Evolutionary conservation across 2,113 vertebrate genomes (phyloP).

Genomic region (Syngnathoides biaculeatus): DNA sequence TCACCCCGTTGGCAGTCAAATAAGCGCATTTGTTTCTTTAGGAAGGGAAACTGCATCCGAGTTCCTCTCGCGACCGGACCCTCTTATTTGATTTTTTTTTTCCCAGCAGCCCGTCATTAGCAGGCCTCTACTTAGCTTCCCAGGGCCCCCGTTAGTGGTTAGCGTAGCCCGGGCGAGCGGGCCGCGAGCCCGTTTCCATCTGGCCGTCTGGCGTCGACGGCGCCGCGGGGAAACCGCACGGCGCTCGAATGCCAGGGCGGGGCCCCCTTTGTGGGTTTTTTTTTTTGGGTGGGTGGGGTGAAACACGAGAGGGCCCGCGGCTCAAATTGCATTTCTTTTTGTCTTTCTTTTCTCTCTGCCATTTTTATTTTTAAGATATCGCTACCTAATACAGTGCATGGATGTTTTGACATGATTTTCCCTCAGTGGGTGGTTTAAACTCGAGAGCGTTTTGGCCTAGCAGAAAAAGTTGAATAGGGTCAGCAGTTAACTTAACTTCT

Average conservation of each 20-base stretch:
- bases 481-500: too few relatives aligned
- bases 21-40: not conserved
- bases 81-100: constrained; percentile 35
- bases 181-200: constrained; percentile 60
- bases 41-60: constrained; percentile 3
- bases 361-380: not conserved
- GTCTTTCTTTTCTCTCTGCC: not conserved
- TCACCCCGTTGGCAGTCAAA: not conserved
- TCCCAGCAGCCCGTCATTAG: constrained; percentile 60
- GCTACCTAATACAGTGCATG: not conserved
- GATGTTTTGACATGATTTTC: not conserved
- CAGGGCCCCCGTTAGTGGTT: constrained; percentile 48
- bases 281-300: not conserved
- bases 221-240: constrained; percentile 58
- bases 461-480: not conserved
- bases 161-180: constrained; percentile 56
- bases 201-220: constrained; percentile 66
- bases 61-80: constrained; percentile 44
- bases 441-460: too few relatives aligned
- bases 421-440: too few relatives aligned
- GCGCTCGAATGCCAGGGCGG: constrained; percentile 62
- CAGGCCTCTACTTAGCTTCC: constrained; percentile 60
- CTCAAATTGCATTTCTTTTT: constrained; percentile 12
- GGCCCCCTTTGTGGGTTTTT: constrained; percentile 6
- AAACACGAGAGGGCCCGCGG: constrained; percentile 14